Conservation (phyloP, 2,113 vertebrate genomes). For the Stictonetta naevosa region DNA sequence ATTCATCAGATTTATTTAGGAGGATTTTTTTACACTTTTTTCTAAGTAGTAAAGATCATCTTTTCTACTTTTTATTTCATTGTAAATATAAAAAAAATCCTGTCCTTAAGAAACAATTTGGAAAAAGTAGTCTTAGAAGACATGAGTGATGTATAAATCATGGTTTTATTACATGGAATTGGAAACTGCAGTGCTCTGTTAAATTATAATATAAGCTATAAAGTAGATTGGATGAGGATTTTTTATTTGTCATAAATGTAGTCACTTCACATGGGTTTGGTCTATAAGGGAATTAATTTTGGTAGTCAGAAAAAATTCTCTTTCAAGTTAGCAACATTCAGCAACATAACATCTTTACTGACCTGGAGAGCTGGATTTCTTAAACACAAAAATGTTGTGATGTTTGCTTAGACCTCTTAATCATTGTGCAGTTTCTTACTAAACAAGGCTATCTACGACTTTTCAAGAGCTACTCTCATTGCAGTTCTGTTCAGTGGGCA, state of each 20-base stretch:
- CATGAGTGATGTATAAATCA: background rate
- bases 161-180: background rate
- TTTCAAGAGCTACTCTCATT: background rate
- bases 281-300: background rate
- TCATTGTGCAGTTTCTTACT: background rate
- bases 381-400: background rate
- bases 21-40: background rate
- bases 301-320: background rate
- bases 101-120: background rate
- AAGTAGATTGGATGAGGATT: background rate
- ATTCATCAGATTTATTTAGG: background rate
- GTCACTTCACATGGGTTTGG: background rate
- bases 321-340: background rate
- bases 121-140: background rate
- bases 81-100: background rate
- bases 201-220: background rate
- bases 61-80: background rate
- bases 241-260: background rate
- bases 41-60: background rate
- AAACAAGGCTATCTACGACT: background rate
- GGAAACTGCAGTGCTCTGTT: background rate
- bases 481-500: background rate
- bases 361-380: background rate
- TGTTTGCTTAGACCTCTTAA: background rate
- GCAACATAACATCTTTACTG: background rate